Evolutionary conservation across 92 coral and sea anemone species (phyloP), one percentile per base, ranked within the genome.

Genomic region (Phenganax stokvisi): DNA sequence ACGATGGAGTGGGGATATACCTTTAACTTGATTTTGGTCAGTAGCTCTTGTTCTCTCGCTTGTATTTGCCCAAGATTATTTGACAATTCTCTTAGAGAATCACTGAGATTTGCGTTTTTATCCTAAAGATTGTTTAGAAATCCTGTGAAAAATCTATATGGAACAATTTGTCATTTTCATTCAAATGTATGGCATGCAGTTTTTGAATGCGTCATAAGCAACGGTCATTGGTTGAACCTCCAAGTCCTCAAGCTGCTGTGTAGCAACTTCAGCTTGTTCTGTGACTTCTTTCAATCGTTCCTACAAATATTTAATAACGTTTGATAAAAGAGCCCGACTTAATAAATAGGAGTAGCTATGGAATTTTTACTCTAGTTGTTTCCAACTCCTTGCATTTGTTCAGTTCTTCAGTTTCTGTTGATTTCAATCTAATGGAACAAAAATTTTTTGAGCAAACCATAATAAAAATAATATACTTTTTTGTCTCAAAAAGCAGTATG

Each of bases 1-100:
- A 20, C 28, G 59, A 78, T 57, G 29, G 59, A 5, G 3, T 58
- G 29, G 59, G 0, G 3, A n/a, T 74, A 7, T 59, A 94, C 98
- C 92, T 92, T 96, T 8, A 96, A 87, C 83, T 90, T 90, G 15
- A 92, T 85, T 77, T 90, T 96, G 58, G 99, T 96, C 15, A 89
- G 84, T 6, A 96, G 90, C 80, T 96, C 99, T 47, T 96, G 99
- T 81, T 96, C 99, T 72, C 93, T 89, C 7, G 99, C 99, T 82
- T 96, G 99, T 37, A 96, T 92, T 81, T 92, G 99, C 25, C 99
- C 99, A 82, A 90, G 89, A 30, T 93, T 92, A 77, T 89, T 92
- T 13, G 99, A 96, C 57, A 96, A 70, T 85, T 96, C 97, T 81
- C 99, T 73, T 92, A 96, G 89, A 6, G 97, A 88, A 61, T 88